phyloP scores from a whole-genome alignment of 2,888 invertebrate species.

The Pollenia amentaria region DNA sequence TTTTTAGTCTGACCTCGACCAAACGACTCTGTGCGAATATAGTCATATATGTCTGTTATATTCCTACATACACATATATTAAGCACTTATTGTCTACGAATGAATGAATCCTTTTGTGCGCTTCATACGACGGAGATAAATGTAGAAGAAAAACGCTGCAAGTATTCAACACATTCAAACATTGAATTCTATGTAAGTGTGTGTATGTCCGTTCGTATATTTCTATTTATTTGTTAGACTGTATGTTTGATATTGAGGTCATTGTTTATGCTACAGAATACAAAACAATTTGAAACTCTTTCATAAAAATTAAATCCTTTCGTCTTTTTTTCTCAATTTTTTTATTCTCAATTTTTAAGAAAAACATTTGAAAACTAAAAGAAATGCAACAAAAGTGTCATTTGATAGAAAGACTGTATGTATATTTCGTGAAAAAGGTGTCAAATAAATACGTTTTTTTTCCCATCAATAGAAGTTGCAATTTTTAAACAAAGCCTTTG shows the following conservation, averaged over 20 bases:
- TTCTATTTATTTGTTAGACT: constrained; percentile 2
- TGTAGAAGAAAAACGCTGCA: constrained; percentile 59
- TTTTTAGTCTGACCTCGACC: background rate
- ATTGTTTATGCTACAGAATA: constrained; percentile 69
- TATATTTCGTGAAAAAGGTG: constrained; percentile 36
- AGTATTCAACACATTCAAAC: constrained; percentile 62
- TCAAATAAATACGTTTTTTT: constrained; percentile 54
- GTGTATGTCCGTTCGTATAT: background rate
- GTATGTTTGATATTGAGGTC: constrained; percentile 69
- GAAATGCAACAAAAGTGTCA: constrained; percentile 50
- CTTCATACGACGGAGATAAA: constrained; percentile 30
- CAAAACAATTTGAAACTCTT: constrained; percentile 68
- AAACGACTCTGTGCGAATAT: constrained; percentile 15
- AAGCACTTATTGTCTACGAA: constrained; percentile 67
- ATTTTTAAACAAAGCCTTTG: background rate
- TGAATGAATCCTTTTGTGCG: constrained; percentile 46
- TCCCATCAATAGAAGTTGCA: background rate
- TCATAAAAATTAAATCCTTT: constrained; percentile 68
- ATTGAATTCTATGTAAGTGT: background rate
- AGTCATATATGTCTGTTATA: constrained; percentile 51
- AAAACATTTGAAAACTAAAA: constrained; percentile 61
- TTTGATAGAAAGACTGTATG: constrained; percentile 39
- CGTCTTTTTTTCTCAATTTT: constrained; percentile 47
- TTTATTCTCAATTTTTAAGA: constrained; percentile 48
- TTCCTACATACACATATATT: constrained; percentile 11